These are phyloP conservation scores for Calidris pygmaea DNA, from an alignment of 2,113 vertebrate genomes.

Conservation along the genomic window DNA sequence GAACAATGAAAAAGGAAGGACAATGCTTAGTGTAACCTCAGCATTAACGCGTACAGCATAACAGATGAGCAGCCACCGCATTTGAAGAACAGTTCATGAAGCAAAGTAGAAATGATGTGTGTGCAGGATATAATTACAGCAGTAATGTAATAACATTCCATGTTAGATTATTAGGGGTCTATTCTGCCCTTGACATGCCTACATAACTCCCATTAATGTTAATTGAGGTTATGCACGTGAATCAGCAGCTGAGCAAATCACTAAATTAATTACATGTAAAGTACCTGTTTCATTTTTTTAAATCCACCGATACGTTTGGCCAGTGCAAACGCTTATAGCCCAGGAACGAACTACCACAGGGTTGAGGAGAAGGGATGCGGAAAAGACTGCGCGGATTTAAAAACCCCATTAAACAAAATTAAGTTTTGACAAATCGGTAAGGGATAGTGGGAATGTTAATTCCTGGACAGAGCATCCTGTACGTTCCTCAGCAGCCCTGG, in stretches of 20 bases:
- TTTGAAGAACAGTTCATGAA: conserved; percentile 45
- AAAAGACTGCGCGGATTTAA: not conserved
- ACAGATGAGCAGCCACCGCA: not conserved
- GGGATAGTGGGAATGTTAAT: not conserved
- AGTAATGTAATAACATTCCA: conserved; percentile 64
- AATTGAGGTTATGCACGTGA: conserved; percentile 60
- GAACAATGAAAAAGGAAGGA: not conserved
- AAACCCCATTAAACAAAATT: conserved; percentile 6
- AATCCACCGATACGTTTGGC: not conserved
- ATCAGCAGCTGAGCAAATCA: conserved; percentile 58
- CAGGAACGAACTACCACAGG: not conserved
- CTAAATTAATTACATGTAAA: conserved; percentile 71
- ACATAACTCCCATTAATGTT: conserved; percentile 63
- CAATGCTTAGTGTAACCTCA: not conserved
- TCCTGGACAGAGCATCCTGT: not conserved
- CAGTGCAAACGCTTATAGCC: not conserved
- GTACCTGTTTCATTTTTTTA: conserved; percentile 43
- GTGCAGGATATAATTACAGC: conserved; percentile 60
- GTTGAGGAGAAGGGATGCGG: not conserved
- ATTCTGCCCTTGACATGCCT: conserved; percentile 59
- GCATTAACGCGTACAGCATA: not conserved
- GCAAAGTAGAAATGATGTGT: conserved; percentile 53
- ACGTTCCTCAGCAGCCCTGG: not conserved
- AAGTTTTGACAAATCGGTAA: conserved; percentile 17
- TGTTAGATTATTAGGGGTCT: conserved; percentile 65